Evolutionary conservation across 2,113 vertebrate species (phyloP).

Genomic region (Perca fluviatilis): DNA sequence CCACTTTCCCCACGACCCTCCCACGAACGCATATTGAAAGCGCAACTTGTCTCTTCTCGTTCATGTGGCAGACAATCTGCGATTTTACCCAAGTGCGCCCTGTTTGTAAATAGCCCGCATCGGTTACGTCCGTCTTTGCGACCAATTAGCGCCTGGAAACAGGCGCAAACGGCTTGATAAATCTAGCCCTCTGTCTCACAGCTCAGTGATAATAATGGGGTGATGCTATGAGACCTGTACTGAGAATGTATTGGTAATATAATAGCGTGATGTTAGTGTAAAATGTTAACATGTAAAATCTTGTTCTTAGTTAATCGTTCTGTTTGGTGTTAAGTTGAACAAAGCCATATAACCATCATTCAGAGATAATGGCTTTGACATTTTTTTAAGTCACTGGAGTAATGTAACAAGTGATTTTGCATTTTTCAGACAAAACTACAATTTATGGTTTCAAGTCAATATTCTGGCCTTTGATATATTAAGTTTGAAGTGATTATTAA

Average conservation of each 20-base stretch:
- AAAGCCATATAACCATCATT: neutral
- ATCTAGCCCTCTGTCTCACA: no score
- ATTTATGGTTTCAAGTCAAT: neutral
- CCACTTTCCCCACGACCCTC: no score
- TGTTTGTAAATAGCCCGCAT: no score
- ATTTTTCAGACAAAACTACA: constrained; percentile 2
- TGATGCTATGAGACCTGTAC: neutral
- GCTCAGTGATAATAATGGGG: neutral
- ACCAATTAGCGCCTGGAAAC: no score
- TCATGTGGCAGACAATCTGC: no score
- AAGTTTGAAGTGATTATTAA: neutral
- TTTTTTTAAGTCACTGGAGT: neutral
- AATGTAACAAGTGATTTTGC: neutral
- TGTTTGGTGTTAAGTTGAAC: neutral
- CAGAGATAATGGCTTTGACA: neutral
- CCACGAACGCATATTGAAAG: no score
- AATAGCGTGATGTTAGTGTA: no score
- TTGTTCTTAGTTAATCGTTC: neutral
- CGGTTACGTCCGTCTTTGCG: no score
- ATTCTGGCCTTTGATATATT: neutral
- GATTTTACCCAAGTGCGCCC: no score
- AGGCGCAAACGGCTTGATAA: no score
- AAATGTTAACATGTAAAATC: no score
- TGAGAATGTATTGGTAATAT: neutral
- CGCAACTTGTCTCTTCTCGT: no score